Conservation (phyloP, 2,113 vertebrate species). For the Lagopus muta region DNA sequence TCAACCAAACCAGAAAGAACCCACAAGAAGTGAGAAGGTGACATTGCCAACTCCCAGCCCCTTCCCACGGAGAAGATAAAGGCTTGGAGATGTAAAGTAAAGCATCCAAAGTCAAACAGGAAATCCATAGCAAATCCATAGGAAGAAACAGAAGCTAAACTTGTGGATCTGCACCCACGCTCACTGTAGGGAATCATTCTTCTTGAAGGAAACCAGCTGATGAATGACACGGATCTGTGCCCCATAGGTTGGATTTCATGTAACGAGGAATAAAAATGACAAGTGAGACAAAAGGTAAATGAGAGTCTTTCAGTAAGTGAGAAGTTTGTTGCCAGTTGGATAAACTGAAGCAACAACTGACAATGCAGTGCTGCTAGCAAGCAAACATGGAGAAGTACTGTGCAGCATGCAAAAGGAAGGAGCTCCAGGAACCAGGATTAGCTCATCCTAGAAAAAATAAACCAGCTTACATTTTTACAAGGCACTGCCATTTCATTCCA, state of each 20-base stretch:
- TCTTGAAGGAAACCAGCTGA: neutral
- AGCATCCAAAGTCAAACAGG: neutral
- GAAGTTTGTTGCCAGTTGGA: neutral
- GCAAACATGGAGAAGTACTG: neutral
- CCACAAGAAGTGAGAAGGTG: neutral
- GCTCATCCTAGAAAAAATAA: conserved; percentile 19
- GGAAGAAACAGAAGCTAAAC: neutral
- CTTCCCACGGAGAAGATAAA: neutral
- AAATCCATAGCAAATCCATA: neutral
- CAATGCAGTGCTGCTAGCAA: neutral
- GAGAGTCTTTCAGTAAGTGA: conserved; percentile 25
- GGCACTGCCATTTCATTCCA: neutral
- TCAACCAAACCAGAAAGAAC: neutral
- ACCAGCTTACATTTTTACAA: conserved; percentile 12
- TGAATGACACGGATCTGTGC: neutral
- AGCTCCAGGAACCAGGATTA: neutral
- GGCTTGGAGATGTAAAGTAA: neutral
- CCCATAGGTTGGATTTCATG: neutral
- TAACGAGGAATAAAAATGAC: neutral
- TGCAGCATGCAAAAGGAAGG: neutral
- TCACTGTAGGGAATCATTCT: neutral
- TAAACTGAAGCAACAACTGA: neutral
- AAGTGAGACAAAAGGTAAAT: neutral
- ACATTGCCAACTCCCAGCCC: neutral
- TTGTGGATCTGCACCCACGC: neutral